Percentiles rank a stretch among this genome's conserved stretches.
Conservation (phyloP, 2,797 vertebrate genomes). For the Danio jaintianensis region DNA sequence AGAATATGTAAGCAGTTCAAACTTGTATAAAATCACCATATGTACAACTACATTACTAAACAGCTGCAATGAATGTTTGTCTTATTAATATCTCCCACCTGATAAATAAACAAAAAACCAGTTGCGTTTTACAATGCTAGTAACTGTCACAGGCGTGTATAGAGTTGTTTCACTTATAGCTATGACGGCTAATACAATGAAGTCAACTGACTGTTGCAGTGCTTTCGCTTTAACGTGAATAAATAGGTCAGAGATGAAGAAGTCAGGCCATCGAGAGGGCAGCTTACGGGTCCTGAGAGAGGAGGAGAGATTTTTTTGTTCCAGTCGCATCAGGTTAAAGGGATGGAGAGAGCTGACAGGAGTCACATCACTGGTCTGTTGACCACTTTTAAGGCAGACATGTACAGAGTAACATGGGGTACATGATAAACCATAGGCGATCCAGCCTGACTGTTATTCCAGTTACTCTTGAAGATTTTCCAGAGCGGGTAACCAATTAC, state of each 20-base stretch:
- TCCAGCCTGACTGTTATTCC: slow-evolving; percentile 23
- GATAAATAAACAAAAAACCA: slow-evolving; percentile 3
- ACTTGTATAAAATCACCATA: slow-evolving; percentile 26
- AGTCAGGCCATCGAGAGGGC: slow-evolving; percentile 65
- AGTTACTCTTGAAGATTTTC: slow-evolving; percentile 15
- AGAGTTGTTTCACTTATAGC: slow-evolving; percentile 7
- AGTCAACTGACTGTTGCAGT: slow-evolving; percentile 26
- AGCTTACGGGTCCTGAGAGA: slow-evolving; percentile 75
- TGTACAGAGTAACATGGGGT: slow-evolving; percentile 21
- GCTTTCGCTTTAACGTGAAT: slow-evolving; percentile 43
- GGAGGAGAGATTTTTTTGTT: slow-evolving; percentile 59
- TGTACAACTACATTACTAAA: slow-evolving; percentile 36
- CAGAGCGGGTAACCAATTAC: neutral
- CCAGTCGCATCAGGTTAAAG: slow-evolving; percentile 70
- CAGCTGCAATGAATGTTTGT: slow-evolving; percentile 1
- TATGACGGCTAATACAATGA: slow-evolving; percentile 16
- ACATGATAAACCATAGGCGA: slow-evolving; percentile 19
- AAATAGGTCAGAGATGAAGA: slow-evolving; percentile 51
- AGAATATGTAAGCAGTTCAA: slow-evolving; percentile 27
- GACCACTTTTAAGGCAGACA: slow-evolving; percentile 45
- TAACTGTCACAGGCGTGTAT: slow-evolving; percentile 7
- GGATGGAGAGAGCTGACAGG: slow-evolving; percentile 39
- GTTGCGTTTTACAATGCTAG: slow-evolving; percentile 5
- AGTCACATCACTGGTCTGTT: slow-evolving; percentile 16
- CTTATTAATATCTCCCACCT: neutral